Base-by-base conservation (phyloP, 2,888 invertebrate genomes). In the Pegoplata infirma region DNA sequence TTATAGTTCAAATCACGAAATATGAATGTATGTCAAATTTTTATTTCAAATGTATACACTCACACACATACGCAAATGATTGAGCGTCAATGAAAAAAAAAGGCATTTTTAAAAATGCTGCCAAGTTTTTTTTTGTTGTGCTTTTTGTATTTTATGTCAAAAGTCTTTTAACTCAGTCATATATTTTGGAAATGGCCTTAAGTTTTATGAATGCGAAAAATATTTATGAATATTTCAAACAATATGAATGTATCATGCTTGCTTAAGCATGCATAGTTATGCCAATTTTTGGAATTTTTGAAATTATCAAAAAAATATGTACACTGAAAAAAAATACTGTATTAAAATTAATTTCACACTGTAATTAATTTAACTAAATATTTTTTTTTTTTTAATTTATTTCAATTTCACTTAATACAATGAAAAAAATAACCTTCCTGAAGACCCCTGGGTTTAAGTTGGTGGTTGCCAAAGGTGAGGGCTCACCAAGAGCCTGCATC, bases 221-320 rank as follows among this genome's bases (percentile, higher is more conserved):
- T 2, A 32, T 10, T 10, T 32, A n/a, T n/a, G 6, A 25, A 25
- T 40, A 12, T n/a, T 40, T 5, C n/a, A 8, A 40, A 40, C 36
- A 1, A n/a, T 3, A 40, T 21, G 19, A 32, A 49, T 14, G 6
- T 25, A 28, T 14, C 28, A 56, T 28, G 19, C 21, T 47, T 36
- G 1, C 21, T 56, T 40, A 21, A 55, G 36, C 36, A 25, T 17
- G n/a, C 5, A 14, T 21, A 32, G 17, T 19, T 36, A 8, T 7
- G 7, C 21, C n/a, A 25, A 71, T 36, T 17, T 40, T 72, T 51
- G 56, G 47, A n/a, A 40, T 32, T 16, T 8, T 36, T 6, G 36
- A 49, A 14, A 47, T 44, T 63, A 10, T 36, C 25, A 47, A n/a
- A n/a, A n/a, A n/a, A n/a, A n/a, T n/a, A n/a, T n/a, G n/a, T n/a